Evolutionary conservation across 1,140 invertebrate species (phyloP), one percentile per base, ranked within the genome.

Genomic region (Procambarus virginalis): DNA sequence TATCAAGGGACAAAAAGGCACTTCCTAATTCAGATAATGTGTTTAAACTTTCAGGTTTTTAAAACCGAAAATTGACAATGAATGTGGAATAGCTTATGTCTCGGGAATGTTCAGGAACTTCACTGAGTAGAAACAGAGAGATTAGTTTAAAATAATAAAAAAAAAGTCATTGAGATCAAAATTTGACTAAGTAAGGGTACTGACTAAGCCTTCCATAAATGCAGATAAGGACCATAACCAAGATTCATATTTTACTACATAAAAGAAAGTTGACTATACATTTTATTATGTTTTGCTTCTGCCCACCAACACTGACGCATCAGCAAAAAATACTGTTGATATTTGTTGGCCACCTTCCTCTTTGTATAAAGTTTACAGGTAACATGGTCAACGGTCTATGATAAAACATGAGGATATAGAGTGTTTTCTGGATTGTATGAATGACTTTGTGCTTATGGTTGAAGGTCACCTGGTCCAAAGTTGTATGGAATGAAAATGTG

Each of bases 71-170:
- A 84, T n/a, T 78, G 64, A 55, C 70, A 64, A 51, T 70, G 20
- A 82, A 46, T 49, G 46, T 78, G 75, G 81, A 84, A 79, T 84
- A 84, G 60, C 64, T 60, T 64, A 64, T 55, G 48, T 84, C 64
- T 87, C 84, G 88, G 88, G 81, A 89, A 89, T 89, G 88, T 89
- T 89, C 34, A 89, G 88, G 88, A 89, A 89, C 88, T 89, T 89
- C 77, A 86, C 51, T 60, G 34, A 86, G 76, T 86, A 79, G 22
- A 86, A 68, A 78, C 34, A 46, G 55, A 76, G 84, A 77, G 55
- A 55, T 20, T 45, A 80, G 58, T 51, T 70, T 46, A 84, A 89
- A 89, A 89, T 89, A 89, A 89, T 84, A 55, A 78, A 55, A 78
- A n/a, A 55, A 20, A 64, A 17, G 76, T 84, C 58, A 84, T 45